Evolutionary conservation across 2,888 invertebrate species (phyloP), one percentile per base, ranked within the genome.

Genomic region (Scelioninae gen. 1): DNA sequence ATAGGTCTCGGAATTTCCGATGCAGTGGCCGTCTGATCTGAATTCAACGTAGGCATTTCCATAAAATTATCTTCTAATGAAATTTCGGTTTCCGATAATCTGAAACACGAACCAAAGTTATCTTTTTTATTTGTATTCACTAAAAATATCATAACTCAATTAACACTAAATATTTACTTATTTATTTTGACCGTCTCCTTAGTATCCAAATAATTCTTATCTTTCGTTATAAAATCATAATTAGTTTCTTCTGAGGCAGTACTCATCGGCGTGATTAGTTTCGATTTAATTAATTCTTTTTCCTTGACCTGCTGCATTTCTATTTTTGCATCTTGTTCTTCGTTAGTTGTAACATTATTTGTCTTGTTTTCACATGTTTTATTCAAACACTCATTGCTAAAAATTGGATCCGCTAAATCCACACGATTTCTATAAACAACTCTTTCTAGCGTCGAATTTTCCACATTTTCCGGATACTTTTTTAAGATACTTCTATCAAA

Each of bases 1-100:
- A 89, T 85, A 31, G 88, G 89, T 78, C 77, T 87, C n/a, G 89
- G 89, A 60, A 89, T 63, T 86, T 89, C 88, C 16, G 82, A 82
- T 43, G 86, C 71, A 51, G 29, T 71, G 0, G 55, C 47, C 7
- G 63, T 32, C 63, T 83, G 74, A 31, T 87, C 74, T 11, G 77
- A 78, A 43, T 60, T 45, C 16, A 88, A 49, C 55, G 69, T 78
- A 40, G 87, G 85, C 79, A 87, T 82, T 51, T 89, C 87, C 31
- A 62, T 11, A 40, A 88, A 63, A 45, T 69, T 84, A 9, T 82
- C 32, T 34, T 88, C 82, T 29, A 86, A 82, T 29, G 83, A 72
- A 49, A 85, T 80, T 63, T 85, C 15, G 75, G 86, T 74, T 10
- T 82, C 60, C 38, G 29, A 81, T 5, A 40, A 71, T 55, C 88